These are phyloP conservation scores for Scrobipalpa atriplicella DNA, from an alignment of 2,888 invertebrate species.

Conservation along the genomic window DNA sequence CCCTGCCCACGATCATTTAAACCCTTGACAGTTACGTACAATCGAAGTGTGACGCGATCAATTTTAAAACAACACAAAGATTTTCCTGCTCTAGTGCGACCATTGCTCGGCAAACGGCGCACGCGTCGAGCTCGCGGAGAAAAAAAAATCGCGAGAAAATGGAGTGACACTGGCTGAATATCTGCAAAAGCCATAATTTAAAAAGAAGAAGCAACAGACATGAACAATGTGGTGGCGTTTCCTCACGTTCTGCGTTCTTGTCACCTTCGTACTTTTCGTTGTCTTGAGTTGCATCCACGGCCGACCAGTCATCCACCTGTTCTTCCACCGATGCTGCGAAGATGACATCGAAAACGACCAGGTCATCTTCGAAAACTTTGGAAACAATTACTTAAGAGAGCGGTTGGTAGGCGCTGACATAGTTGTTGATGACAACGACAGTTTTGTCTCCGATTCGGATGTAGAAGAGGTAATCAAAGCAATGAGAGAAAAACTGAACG, in stretches of 20 bases:
- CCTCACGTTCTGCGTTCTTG: conserved; percentile 66
- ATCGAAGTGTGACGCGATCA: conserved; percentile 34
- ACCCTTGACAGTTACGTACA: background rate
- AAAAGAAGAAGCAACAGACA: background rate
- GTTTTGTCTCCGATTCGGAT: conserved; percentile 42
- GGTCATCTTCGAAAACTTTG: conserved; percentile 64
- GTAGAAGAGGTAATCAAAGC: conserved; percentile 42
- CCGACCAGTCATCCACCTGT: conserved; percentile 61
- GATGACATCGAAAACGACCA: conserved; percentile 71
- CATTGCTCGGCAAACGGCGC: conserved; percentile 26
- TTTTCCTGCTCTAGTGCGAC: conserved; percentile 36
- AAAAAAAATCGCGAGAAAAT: conserved; percentile 23
- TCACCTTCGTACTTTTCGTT: conserved; percentile 60
- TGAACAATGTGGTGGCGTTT: conserved; percentile 70
- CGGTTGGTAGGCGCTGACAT: conserved; percentile 55
- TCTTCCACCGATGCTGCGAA: conserved; percentile 66
- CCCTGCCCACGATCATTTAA: no score
- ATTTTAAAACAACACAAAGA: conserved; percentile 43
- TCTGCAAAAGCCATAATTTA: no score
- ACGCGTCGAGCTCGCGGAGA: conserved; percentile 32
- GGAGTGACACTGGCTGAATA: background rate
- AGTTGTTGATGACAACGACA: conserved; percentile 45
- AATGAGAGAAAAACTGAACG: conserved; percentile 42
- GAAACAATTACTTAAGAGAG: conserved; percentile 65
- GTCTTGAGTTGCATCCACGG: conserved; percentile 66